A percentile compares a stretch with the other conserved stretches of the same genome.
These are phyloP conservation scores for Azorinus chamasolen DNA, from an alignment of 2,888 invertebrate species.

Conservation along the genomic window DNA sequence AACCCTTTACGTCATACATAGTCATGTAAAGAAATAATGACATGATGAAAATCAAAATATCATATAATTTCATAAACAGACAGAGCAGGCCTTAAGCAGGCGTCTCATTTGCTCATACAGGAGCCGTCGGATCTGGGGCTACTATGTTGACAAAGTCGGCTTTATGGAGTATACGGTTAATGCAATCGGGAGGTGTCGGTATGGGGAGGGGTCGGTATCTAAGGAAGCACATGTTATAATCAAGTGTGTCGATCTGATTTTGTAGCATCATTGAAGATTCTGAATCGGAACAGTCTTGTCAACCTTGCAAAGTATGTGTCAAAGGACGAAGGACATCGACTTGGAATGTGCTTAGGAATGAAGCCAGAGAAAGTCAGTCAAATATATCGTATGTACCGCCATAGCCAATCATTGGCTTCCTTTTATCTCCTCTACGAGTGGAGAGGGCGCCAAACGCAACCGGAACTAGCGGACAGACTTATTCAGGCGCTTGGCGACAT, in stretches of 20 bases:
- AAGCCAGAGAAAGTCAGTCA: constrained; percentile 58
- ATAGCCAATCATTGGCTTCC: constrained; percentile 52
- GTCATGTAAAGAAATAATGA: no score
- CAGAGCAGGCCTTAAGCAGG: no score
- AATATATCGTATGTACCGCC: constrained; percentile 60
- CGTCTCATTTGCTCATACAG: no score
- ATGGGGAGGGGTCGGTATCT: no score
- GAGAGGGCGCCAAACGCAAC: constrained; percentile 55
- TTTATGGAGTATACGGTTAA: no score
- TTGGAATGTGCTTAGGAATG: constrained; percentile 54
- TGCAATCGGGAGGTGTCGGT: no score
- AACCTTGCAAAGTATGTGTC: constrained; percentile 55
- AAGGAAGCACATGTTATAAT: no score
- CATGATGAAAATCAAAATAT: no score
- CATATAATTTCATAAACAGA: no score
- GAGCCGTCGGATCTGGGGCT: no score
- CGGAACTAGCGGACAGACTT: constrained; percentile 54
- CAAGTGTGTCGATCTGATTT: neutral
- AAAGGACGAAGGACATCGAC: constrained; percentile 53
- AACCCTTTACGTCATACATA: no score
- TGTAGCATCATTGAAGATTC: constrained; percentile 55
- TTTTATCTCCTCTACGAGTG: constrained; percentile 64
- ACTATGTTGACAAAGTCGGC: no score
- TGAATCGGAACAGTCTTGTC: constrained; percentile 62
- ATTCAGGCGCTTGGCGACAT: constrained; percentile 46